Evolutionary conservation across 2,797 vertebrate species (phyloP).

Genomic region (Pempheris klunzingeri): DNA sequence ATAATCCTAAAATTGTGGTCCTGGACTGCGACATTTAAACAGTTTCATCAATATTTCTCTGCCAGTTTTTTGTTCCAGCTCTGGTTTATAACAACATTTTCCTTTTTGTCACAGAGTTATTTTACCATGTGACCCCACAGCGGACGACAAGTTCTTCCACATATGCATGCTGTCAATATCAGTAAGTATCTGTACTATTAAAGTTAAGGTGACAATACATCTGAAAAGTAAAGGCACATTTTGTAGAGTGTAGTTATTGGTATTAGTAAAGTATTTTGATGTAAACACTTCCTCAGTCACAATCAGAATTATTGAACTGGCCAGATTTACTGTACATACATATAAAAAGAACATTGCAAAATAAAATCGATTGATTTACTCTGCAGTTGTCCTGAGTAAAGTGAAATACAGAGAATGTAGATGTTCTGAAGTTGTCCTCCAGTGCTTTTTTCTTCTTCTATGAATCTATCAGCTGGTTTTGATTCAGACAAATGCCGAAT

Average conservation of each 20-base stretch:
- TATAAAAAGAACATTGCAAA: neutral
- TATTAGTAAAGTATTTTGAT: neutral
- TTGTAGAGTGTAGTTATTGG: neutral
- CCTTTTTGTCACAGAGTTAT: constrained; percentile 72
- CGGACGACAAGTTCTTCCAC: constrained; percentile 87
- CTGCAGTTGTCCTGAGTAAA: neutral
- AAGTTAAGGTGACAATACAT: neutral
- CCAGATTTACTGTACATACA: neutral
- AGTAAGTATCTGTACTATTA: constrained; percentile 89
- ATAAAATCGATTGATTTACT: neutral
- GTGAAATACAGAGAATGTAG: neutral
- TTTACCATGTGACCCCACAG: constrained; percentile 86
- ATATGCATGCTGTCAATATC: constrained; percentile 89
- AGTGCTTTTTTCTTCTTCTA: neutral
- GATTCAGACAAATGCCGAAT: neutral
- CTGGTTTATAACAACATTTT: neutral
- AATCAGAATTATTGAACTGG: neutral
- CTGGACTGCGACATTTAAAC: neutral
- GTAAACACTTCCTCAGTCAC: neutral
- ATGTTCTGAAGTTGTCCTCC: neutral
- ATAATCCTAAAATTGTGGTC: neutral
- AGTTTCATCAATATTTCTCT: neutral
- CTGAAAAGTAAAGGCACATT: neutral
- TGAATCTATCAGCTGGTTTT: neutral
- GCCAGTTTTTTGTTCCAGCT: neutral